phyloP scores from a whole-genome alignment of 2,888 invertebrate genomes.

The Aleiodes testaceus region DNA sequence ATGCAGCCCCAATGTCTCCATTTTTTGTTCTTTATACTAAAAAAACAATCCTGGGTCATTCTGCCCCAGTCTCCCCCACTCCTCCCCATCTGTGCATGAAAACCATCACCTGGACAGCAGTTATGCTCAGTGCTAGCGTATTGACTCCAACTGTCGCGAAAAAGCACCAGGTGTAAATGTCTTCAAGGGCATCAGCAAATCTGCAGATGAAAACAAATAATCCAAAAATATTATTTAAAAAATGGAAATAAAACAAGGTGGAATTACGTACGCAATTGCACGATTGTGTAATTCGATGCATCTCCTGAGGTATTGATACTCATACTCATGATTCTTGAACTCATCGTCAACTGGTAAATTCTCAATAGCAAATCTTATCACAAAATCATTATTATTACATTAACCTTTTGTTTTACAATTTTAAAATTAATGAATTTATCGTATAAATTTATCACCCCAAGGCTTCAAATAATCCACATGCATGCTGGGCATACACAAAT shows the following conservation, averaged over 20 bases:
- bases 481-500: slow-evolving; percentile 35
- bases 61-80: neutral
- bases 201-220: neutral
- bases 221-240: neutral
- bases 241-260: neutral
- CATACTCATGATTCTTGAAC: neutral
- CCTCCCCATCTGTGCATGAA: no score
- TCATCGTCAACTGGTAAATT: slow-evolving; percentile 20
- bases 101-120: neutral
- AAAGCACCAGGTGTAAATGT: slow-evolving; percentile 10
- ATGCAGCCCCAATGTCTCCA: no score
- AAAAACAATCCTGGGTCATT: neutral
- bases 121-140: neutral
- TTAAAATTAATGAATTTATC: no score
- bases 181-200: neutral
- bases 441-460: slow-evolving; percentile 24
- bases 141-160: neutral
- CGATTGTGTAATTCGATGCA: neutral
- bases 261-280: neutral
- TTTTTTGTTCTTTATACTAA: no score
- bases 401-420: neutral
- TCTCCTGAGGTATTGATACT: slow-evolving; percentile 4
- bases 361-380: slow-evolving; percentile 3
- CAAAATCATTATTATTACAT: neutral
- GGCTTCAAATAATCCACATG: slow-evolving; percentile 37